phyloP scores from a whole-genome alignment of 2,797 vertebrate species.

The Myiothlypis coronata region DNA sequence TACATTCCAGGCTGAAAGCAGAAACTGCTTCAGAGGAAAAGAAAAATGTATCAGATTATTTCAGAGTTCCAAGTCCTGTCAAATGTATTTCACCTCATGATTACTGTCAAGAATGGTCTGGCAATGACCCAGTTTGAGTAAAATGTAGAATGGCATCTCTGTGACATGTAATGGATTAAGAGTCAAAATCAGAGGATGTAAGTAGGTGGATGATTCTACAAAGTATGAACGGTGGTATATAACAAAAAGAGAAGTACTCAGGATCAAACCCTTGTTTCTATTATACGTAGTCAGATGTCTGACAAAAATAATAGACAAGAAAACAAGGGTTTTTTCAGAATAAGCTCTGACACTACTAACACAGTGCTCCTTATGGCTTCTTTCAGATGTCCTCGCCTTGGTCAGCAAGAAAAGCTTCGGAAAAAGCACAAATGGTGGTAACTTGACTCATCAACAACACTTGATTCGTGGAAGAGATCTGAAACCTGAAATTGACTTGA shows the following conservation, averaged over 20 bases:
- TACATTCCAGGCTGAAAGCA: neutral
- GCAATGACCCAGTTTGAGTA: neutral
- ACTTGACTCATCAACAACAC: neutral
- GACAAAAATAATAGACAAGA: neutral
- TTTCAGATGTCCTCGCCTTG: neutral
- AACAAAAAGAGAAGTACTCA: neutral
- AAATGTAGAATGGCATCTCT: neutral
- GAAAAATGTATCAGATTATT: neutral
- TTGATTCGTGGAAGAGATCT: neutral
- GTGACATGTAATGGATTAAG: neutral
- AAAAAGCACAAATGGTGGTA: neutral
- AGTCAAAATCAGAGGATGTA: neutral
- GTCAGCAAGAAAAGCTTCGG: neutral
- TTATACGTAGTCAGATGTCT: neutral
- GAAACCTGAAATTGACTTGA: neutral
- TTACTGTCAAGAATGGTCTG: neutral
- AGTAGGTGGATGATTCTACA: neutral
- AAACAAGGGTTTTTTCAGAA: neutral
- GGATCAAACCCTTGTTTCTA: neutral
- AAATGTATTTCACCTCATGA: neutral
- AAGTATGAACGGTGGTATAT: neutral
- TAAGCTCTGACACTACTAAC: neutral
- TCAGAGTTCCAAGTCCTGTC: neutral
- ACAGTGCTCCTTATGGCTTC: neutral
- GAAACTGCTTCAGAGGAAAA: neutral